A percentile compares a stretch with the other conserved stretches of the same genome.
Evolutionary conservation across 2,888 invertebrate genomes (phyloP).

Genomic region (Lycocerus yunnanus): DNA sequence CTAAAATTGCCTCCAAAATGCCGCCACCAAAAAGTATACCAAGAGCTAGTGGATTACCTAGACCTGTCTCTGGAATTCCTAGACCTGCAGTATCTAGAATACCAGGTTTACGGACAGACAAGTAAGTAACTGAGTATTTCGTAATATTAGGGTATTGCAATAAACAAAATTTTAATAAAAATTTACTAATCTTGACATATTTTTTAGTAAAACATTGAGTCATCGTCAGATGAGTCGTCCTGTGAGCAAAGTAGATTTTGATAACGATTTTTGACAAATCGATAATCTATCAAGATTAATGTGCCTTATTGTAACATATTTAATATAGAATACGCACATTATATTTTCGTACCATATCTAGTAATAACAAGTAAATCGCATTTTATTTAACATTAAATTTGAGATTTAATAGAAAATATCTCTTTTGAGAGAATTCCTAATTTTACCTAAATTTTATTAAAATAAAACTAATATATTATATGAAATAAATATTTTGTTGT

Average conservation of each 20-base stretch:
- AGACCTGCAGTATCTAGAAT: slow-evolving; percentile 48
- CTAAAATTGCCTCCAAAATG: slow-evolving; percentile 14
- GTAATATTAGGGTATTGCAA: background rate
- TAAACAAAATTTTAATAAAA: background rate
- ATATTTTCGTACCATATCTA: background rate
- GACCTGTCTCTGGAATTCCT: slow-evolving; percentile 50
- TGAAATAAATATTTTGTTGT: background rate
- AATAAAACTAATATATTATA: background rate
- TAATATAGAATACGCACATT: background rate
- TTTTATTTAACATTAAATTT: background rate
- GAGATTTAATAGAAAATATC: background rate
- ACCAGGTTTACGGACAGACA: slow-evolving; percentile 46
- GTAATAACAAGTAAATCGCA: background rate
- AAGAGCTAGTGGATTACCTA: slow-evolving; percentile 49
- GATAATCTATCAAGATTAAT: slow-evolving; percentile 3
- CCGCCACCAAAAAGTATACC: slow-evolving; percentile 30
- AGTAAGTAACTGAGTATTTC: slow-evolving; percentile 28
- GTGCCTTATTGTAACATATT: slow-evolving; percentile 16
- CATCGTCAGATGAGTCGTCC: slow-evolving; percentile 17
- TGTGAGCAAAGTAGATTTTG: slow-evolving; percentile 13
- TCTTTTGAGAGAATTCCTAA: background rate
- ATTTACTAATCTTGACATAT: background rate
- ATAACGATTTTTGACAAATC: slow-evolving; percentile 23
- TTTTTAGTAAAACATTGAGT: background rate
- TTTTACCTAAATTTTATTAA: background rate